phyloP scores from a whole-genome alignment of 2,113 vertebrate genomes.

The Callipepla squamata region DNA sequence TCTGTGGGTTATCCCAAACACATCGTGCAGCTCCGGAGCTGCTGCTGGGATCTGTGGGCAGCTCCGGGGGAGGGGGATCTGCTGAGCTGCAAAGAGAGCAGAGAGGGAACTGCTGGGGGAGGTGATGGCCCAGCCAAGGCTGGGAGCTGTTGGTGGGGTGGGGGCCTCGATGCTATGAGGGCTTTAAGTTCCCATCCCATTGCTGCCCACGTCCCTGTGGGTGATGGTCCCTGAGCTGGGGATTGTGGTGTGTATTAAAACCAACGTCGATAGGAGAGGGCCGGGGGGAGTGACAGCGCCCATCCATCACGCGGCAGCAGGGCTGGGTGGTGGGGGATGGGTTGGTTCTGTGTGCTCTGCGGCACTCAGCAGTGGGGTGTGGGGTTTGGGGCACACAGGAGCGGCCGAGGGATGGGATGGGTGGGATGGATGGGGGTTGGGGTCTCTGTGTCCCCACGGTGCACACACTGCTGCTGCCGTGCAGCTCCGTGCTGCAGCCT shows the following conservation, averaged over 20 bases:
- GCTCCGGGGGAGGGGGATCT: not conserved
- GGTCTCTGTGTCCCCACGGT: not conserved
- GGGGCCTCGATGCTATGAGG: fast-evolving
- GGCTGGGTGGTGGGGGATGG: fast-evolving
- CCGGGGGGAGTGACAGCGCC: not conserved
- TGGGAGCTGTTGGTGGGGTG: not conserved
- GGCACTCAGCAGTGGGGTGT: not conserved
- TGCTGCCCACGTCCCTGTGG: fast-evolving
- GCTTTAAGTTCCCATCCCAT: fast-evolving
- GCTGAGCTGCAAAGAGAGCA: fast-evolving
- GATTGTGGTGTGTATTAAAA: not conserved
- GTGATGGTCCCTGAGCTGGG: fast-evolving
- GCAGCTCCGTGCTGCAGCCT: fast-evolving
- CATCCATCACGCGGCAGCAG: not conserved
- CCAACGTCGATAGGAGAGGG: slow-evolving; percentile 1
- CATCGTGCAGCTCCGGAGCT: not conserved
- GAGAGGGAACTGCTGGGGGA: not conserved
- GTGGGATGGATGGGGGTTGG: fast-evolving
- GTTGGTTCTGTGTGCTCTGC: too few species aligned
- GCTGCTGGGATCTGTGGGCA: not conserved
- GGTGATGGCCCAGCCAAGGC: fast-evolving
- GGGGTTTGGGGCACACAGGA: not conserved
- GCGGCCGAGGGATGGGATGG: not conserved
- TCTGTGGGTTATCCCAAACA: not conserved
- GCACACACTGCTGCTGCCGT: not conserved